Percentiles rank a stretch among this genome's conserved stretches.
Conservation (phyloP, 2,888 invertebrate genomes). For the Rhamnusium bicolor region DNA sequence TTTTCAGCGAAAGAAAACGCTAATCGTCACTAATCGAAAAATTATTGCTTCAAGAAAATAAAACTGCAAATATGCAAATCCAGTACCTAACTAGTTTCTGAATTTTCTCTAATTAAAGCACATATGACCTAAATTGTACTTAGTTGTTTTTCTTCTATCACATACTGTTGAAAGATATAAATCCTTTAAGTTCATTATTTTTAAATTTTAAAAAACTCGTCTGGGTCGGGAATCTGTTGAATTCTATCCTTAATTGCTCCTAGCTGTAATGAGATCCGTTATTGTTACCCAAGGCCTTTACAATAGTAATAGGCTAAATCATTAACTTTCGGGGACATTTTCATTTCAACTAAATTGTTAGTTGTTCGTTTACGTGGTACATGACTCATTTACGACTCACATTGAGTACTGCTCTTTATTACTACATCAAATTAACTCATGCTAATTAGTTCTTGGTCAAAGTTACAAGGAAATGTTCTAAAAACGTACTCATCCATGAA, state of each 20-base stretch:
- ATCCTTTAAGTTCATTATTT: too few species aligned
- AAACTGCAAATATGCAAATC: too few species aligned
- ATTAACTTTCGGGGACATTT: conserved; percentile 35
- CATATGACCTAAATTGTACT: too few species aligned
- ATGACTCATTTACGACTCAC: conserved; percentile 33
- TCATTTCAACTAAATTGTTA: conserved; percentile 25
- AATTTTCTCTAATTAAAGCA: too few species aligned
- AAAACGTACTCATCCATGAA: conserved; percentile 40
- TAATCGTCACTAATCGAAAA: too few species aligned
- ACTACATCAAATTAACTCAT: conserved; percentile 18
- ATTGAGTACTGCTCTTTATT: conserved; percentile 2
- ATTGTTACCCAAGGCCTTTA: conserved; percentile 24
- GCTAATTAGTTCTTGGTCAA: conserved; percentile 43
- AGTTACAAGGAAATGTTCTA: conserved; percentile 41
- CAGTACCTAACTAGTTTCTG: too few species aligned
- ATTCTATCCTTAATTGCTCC: conserved; percentile 29
- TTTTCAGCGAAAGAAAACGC: too few species aligned
- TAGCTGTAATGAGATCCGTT: conserved; percentile 10
- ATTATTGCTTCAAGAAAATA: too few species aligned
- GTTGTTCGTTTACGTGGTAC: conserved; percentile 29
- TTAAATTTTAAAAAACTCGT: not conserved
- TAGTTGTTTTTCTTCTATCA: too few species aligned
- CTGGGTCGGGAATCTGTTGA: not conserved
- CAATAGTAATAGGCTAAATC: conserved; percentile 27
- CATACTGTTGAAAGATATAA: too few species aligned